These are phyloP conservation scores for Caenorhabditis macrosperma DNA, from an alignment of 2,888 invertebrate species.

Conservation along the genomic window DNA sequence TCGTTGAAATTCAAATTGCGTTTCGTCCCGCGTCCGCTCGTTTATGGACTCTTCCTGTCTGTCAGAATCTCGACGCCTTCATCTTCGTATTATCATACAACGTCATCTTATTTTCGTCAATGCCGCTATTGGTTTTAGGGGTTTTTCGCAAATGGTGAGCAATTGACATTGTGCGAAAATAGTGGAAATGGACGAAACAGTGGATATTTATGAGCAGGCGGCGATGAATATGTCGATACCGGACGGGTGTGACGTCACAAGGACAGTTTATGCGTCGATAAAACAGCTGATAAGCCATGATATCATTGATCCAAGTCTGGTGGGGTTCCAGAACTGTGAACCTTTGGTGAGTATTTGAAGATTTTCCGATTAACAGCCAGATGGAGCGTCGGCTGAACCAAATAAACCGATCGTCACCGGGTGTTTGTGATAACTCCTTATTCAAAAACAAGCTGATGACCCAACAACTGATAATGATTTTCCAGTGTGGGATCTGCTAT, in stretches of 20 bases:
- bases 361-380: too few species aligned
- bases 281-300: conserved; percentile 47
- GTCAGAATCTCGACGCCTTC: conserved; percentile 31
- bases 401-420: too few species aligned
- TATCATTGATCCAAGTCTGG: conserved; percentile 50
- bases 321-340: conserved; percentile 47
- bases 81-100: conserved; percentile 22
- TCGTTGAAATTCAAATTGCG: conserved; percentile 46
- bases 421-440: too few species aligned
- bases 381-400: too few species aligned
- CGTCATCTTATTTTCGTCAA: conserved; percentile 26
- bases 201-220: conserved; percentile 48
- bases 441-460: too few species aligned
- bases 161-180: too few species aligned
- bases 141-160: conserved; percentile 34
- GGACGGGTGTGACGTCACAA: conserved; percentile 53
- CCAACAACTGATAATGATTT: too few species aligned
- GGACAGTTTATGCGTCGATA: conserved; percentile 46
- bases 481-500: conserved; percentile 67
- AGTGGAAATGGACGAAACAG: conserved; percentile 32
- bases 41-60: background rate
- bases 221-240: conserved; percentile 59
- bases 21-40: conserved; percentile 13
- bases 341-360: conserved; percentile 47
- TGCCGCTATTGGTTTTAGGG: background rate